Base-by-base conservation (phyloP, 2,888 invertebrate genomes). In the Hofmannophila pseudospretella region DNA sequence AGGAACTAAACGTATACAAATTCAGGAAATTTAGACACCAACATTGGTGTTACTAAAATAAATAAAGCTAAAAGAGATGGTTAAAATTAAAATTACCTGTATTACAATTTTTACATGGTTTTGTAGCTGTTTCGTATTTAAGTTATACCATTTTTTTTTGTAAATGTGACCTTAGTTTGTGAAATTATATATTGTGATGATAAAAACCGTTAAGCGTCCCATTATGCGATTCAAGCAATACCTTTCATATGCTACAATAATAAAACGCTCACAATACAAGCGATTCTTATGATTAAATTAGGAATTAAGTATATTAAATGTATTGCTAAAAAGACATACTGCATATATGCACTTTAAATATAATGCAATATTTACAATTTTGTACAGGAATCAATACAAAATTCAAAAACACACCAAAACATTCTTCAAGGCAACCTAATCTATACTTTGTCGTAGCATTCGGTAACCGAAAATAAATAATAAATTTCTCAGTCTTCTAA, bases 401-500 rank as follows among this genome's bases (percentile, higher is more conserved):
- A 35, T 36, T 31, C 52, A 49, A 58, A 57, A 53, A 16, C 16
- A 16, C 16, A 16, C 16, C 16, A 16, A 16, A 5, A 16, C 16
- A 16, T n/a, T n/a, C n/a, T n/a, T n/a, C n/a, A n/a, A n/a, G n/a
- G n/a, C n/a, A n/a, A n/a, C n/a, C n/a, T n/a, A n/a, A n/a, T n/a
- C n/a, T n/a, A n/a, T n/a, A n/a, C n/a, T n/a, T n/a, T n/a, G n/a
- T 16, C 3, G 16, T 4, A 16, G 16, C 16, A 38, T 63, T 59
- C 44, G 52, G 51, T 51, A 40, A 13, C 16, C 25, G 34, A 43
- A 42, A 42, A 34, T 35, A 39, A 66, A 58, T 67, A 75, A 72
- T 68, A 70, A 75, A 67, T 67, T 65, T 70, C 65, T 84, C 84
- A 84, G 84, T 84, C 84, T 84, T 82, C 80, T 78, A 81, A 80